These are phyloP conservation scores for Cheilosia soror DNA, from an alignment of 2,888 invertebrate genomes.

Conservation along the genomic window DNA sequence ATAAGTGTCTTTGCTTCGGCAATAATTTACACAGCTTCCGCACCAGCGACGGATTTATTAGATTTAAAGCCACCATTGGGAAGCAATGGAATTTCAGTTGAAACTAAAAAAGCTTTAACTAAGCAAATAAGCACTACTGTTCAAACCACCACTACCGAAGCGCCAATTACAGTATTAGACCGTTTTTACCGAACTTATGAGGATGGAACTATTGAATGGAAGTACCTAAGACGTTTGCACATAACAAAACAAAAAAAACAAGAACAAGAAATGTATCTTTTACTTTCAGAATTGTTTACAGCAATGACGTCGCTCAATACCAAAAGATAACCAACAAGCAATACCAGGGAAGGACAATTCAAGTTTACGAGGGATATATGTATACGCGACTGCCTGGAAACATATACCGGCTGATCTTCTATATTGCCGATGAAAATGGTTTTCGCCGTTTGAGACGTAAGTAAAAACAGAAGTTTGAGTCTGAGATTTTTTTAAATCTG, in stretches of 20 bases:
- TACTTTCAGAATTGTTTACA: conserved; percentile 19
- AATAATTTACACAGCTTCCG: neutral
- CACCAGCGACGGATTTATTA: neutral
- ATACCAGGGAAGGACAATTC: conserved; percentile 14
- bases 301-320: conserved; percentile 31
- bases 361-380: conserved; percentile 31
- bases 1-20: too few species aligned
- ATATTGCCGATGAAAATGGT: conserved; percentile 52
- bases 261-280: neutral
- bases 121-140: neutral
- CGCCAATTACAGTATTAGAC: conserved; percentile 10
- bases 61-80: neutral
- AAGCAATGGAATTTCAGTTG: neutral
- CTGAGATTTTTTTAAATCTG: neutral
- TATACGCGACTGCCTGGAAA: conserved; percentile 27
- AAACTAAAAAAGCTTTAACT: neutral
- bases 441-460: conserved; percentile 29
- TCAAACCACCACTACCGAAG: neutral
- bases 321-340: conserved; percentile 50
- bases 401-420: conserved; percentile 10
- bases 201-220: conserved; percentile 47
- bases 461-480: neutral
- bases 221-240: conserved; percentile 22
- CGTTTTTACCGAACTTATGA: conserved; percentile 41
- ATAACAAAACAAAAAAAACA: neutral